Base-by-base conservation (phyloP, 2,888 invertebrate species). In the Zaprionus lineosus region DNA sequence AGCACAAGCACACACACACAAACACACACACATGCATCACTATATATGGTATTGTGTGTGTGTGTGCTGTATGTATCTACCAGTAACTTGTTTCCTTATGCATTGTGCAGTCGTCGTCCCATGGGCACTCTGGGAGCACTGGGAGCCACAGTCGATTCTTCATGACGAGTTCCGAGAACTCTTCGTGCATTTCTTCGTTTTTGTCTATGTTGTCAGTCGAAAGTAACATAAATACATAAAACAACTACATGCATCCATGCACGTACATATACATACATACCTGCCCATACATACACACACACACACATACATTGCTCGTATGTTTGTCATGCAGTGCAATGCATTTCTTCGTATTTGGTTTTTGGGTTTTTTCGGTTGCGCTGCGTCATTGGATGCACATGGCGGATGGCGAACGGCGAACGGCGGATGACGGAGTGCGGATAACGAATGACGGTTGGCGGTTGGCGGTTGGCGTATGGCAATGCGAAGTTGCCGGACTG, bases 161-260 rank as follows among this genome's bases (percentile, higher is more conserved):
- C n/a, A n/a, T 72, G 65, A 68, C 53, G 69, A 61, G 37, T 72
- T 72, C 72, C 69, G 24, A 72, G 71, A 72, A 72, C 58, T 51
- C 37, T 34, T 53, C 44, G 36, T 40, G 36, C 43, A 31, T 19
- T 2, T 31, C 48, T 11, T 8, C 15, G 6, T 59, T 24, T 31
- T 18, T 18, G 8, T 36, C 43, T 24, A 29, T 11, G 29, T 28
- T 7, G 6, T 11, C n/a, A n/a, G 29, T 1, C 21, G 15, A 50
- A 44, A 37, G 44, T 43, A 48, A 46, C 47, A 57, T 24, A 64
- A 33, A 57, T 18, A 56, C 8, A n/a, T 43, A 48, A 46, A 41
- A 57, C 19, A 64, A 33, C 50, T 18, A 56, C 8, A 19, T 29
- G 7, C 55, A 40, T 15, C 11, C 12, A 18, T 14, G 16, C 12